phyloP scores from a whole-genome alignment of 1,140 invertebrate species.

The Ips nitidus region DNA sequence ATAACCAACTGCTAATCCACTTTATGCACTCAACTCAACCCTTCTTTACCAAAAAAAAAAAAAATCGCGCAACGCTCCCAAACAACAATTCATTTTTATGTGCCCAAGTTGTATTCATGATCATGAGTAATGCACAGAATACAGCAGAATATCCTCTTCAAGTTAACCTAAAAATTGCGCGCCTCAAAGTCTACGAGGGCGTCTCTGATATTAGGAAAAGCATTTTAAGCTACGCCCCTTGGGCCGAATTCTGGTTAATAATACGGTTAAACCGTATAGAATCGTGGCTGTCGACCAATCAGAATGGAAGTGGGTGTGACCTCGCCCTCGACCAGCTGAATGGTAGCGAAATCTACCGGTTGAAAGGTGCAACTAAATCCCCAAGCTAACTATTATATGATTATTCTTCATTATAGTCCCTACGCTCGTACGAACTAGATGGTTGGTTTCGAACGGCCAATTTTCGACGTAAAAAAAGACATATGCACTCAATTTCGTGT shows the following conservation, averaged over 20 bases:
- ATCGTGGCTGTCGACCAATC: constrained; percentile 9
- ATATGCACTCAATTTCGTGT: constrained; percentile 51
- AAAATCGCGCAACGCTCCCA: too few species aligned
- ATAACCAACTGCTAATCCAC: too few species aligned
- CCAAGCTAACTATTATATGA: constrained; percentile 54
- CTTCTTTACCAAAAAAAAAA: too few species aligned
- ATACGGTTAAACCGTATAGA: constrained; percentile 2
- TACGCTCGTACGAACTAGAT: constrained; percentile 54
- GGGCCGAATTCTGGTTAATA: constrained; percentile 17
- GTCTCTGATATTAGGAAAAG: constrained; percentile 2
- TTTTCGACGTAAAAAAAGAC: constrained; percentile 51
- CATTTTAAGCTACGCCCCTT: constrained; percentile 4
- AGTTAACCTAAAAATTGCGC: constrained; percentile 18
- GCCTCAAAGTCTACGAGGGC: constrained; percentile 7
- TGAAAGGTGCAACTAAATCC: constrained; percentile 30
- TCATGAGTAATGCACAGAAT: not conserved
- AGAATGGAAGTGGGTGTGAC: constrained; percentile 27
- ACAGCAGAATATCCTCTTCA: not conserved
- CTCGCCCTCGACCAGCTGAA: constrained; percentile 39
- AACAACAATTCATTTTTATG: not conserved
- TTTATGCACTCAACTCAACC: too few species aligned
- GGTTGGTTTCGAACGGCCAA: constrained; percentile 50
- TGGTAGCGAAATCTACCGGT: constrained; percentile 49
- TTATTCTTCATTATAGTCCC: constrained; percentile 55
- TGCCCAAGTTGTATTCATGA: not conserved